Evolutionary conservation across 2,113 vertebrate species (phyloP).

Genomic region (Pterophyllum scalare): DNA sequence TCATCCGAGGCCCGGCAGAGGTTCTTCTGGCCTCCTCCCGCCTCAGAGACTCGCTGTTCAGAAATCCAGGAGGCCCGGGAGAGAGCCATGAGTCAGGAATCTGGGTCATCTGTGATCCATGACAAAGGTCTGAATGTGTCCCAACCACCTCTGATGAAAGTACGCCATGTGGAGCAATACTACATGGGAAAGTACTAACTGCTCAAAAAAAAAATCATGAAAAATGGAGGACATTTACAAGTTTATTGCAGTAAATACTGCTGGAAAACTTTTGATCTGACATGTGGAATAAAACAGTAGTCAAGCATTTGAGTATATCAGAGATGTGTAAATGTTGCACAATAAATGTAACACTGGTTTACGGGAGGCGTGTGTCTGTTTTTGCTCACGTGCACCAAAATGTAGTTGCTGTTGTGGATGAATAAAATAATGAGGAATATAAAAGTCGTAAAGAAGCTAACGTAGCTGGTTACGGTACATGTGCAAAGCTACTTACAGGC

Average conservation of each 20-base stretch:
- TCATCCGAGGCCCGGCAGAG: slow-evolving; percentile 14
- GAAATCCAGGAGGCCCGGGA: background rate
- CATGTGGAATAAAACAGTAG: background rate
- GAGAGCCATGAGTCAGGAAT: slow-evolving; percentile 6
- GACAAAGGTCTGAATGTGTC: background rate
- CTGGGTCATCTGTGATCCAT: background rate
- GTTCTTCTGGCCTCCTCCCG: slow-evolving; percentile 13
- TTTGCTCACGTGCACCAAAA: background rate
- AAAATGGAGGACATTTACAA: background rate
- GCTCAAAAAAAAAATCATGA: background rate
- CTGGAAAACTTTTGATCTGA: background rate
- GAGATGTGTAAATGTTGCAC: rapidly evolving
- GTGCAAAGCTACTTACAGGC: background rate
- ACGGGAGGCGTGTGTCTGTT: too few species aligned
- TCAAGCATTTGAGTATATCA: too few species aligned
- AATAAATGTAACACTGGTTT: background rate
- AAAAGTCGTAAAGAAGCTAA: too few species aligned
- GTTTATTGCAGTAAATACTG: background rate
- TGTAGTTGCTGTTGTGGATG: background rate
- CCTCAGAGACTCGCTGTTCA: rapidly evolving
- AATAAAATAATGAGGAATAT: background rate
- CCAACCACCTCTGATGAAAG: background rate
- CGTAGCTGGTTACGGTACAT: background rate
- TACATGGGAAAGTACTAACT: background rate
- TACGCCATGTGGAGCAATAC: background rate